These are phyloP conservation scores for Pedionomus torquatus DNA, from an alignment of 2,113 vertebrate genomes.

Conservation along the genomic window DNA sequence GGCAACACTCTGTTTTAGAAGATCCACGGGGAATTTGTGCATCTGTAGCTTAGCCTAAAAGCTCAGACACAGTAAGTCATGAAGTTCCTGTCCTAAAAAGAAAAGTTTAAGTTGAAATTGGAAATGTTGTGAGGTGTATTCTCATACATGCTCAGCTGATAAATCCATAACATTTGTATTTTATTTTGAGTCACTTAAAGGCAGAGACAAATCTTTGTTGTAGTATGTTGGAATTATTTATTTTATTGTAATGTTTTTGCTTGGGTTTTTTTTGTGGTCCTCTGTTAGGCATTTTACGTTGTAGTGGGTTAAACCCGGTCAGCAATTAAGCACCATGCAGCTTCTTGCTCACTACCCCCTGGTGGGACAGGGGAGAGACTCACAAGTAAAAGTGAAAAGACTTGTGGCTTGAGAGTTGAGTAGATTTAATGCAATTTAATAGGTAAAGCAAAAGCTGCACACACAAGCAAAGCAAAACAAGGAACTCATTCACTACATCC, in stretches of 20 bases:
- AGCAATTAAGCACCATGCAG: neutral
- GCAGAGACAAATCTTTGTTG: neutral
- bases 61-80: neutral
- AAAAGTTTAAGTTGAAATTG: neutral
- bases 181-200: neutral
- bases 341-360: neutral
- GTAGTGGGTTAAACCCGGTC: neutral
- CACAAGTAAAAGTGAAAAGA: neutral
- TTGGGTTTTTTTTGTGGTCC: neutral
- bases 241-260: neutral
- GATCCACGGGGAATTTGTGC: neutral
- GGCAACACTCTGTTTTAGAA: neutral
- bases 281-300: neutral
- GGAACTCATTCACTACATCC: neutral
- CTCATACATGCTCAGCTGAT: neutral
- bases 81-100: neutral
- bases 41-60: neutral
- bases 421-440: neutral
- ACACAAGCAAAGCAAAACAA: neutral
- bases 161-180: neutral
- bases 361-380: neutral
- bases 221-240: neutral
- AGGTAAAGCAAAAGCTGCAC: neutral
- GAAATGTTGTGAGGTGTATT: neutral
- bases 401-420: neutral